Conservation (phyloP, 2,113 vertebrate genomes). For the Recurvirostra avosetta region DNA sequence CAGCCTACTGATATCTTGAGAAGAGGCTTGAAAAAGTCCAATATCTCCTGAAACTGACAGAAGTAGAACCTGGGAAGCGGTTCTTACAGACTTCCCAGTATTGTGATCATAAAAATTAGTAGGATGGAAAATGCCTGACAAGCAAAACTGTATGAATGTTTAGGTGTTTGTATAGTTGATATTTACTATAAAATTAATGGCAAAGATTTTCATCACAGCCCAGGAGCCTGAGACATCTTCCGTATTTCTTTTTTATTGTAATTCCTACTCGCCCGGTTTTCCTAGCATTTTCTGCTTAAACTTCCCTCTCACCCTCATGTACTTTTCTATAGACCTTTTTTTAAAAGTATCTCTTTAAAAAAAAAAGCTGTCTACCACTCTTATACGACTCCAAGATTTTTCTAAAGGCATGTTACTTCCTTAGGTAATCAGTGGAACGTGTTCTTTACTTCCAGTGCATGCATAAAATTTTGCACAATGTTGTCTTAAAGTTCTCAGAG, state of each 20-base stretch:
- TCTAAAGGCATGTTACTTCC: not conserved
- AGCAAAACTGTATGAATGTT: not conserved
- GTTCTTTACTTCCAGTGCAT: not conserved
- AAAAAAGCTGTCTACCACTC: not conserved
- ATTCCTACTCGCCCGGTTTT: not conserved
- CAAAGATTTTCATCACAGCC: not conserved
- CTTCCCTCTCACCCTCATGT: not conserved
- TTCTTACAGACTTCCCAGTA: not conserved
- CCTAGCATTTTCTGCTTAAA: too few species aligned
- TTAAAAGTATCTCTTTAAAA: not conserved
- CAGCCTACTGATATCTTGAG: not conserved
- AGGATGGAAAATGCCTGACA: not conserved
- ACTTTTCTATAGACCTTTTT: not conserved
- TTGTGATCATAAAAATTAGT: not conserved
- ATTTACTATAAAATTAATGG: not conserved
- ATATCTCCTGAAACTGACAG: not conserved
- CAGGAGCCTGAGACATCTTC: not conserved
- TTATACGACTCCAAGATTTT: not conserved
- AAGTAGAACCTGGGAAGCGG: not conserved
- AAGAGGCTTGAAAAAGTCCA: not conserved
- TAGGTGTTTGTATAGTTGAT: not conserved
- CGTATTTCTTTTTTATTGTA: not conserved
- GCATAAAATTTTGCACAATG: not conserved
- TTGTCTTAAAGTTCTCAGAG: not conserved
- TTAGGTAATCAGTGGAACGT: not conserved